Evolutionary conservation across 2,888 invertebrate species (phyloP).

Genomic region (Crocallis elinguaria): DNA sequence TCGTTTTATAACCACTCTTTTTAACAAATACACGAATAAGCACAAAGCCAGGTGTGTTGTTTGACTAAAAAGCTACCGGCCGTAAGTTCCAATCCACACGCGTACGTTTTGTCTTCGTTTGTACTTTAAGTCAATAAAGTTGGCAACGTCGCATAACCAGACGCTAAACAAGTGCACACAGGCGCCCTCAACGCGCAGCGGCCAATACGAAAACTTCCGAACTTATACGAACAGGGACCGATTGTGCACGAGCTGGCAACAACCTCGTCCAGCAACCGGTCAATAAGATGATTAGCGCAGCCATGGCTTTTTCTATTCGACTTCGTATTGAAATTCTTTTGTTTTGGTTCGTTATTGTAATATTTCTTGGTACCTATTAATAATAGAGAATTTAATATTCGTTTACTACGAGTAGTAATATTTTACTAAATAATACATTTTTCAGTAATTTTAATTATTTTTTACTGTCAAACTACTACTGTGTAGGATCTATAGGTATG

Average conservation of each 20-base stretch:
- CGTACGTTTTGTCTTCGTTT: conserved; percentile 83
- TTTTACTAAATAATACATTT: no score
- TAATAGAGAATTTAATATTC: no score
- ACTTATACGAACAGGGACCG: conserved; percentile 70
- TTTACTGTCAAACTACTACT: no score
- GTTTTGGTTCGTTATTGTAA: conserved; percentile 36
- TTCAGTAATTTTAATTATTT: no score
- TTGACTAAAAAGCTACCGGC: conserved; percentile 77
- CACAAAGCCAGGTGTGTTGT: conserved; percentile 58
- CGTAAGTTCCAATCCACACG: conserved; percentile 78
- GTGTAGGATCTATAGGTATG: no score
- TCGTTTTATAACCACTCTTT: conserved; percentile 48
- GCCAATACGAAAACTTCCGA: conserved; percentile 68
- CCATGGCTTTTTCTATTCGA: conserved; percentile 60
- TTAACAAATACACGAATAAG: conserved; percentile 49
- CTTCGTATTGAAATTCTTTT: conserved; percentile 64
- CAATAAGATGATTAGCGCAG: conserved; percentile 83
- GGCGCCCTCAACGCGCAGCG: conserved; percentile 85
- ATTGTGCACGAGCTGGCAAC: conserved; percentile 79
- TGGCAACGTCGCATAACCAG: conserved; percentile 84
- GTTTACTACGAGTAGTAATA: no score
- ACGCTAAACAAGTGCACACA: conserved; percentile 82
- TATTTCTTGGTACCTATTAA: no score
- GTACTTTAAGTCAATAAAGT: conserved; percentile 75
- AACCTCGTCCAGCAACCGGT: conserved; percentile 81